Evolutionary conservation across 2,113 vertebrate genomes (phyloP).

Genomic region (Notechis scutatus): DNA sequence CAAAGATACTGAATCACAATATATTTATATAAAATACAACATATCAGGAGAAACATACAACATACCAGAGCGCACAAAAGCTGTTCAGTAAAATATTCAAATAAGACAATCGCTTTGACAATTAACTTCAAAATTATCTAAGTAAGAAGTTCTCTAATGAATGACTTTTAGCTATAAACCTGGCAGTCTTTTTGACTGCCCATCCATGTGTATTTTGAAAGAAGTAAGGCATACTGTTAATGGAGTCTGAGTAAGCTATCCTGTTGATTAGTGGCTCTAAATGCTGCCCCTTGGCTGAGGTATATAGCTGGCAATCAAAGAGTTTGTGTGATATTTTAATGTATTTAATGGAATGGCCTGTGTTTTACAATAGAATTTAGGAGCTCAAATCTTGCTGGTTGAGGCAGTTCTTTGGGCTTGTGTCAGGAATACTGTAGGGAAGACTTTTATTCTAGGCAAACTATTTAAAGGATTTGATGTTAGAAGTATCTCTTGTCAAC

Average conservation of each 20-base stretch:
- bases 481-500: not conserved
- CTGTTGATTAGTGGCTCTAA: not conserved
- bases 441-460: not conserved
- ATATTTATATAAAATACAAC: not conserved
- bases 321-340: not conserved
- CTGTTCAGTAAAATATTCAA: not conserved
- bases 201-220: not conserved
- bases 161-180: not conserved
- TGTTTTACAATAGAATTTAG: not conserved
- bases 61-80: not conserved
- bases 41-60: not conserved
- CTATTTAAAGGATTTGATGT: not conserved
- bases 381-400: not conserved
- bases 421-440: not conserved
- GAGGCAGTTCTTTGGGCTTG: not conserved
- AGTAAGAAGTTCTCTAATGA: not conserved
- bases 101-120: not conserved
- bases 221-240: not conserved
- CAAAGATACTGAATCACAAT: not conserved
- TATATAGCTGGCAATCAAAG: not conserved
- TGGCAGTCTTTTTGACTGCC: not conserved
- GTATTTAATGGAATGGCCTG: not conserved
- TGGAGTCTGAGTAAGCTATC: not conserved
- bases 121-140: not conserved
- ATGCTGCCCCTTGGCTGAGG: not conserved